Evolutionary conservation across 1,140 invertebrate species (phyloP).

Genomic region (Musca vetustissima): DNA sequence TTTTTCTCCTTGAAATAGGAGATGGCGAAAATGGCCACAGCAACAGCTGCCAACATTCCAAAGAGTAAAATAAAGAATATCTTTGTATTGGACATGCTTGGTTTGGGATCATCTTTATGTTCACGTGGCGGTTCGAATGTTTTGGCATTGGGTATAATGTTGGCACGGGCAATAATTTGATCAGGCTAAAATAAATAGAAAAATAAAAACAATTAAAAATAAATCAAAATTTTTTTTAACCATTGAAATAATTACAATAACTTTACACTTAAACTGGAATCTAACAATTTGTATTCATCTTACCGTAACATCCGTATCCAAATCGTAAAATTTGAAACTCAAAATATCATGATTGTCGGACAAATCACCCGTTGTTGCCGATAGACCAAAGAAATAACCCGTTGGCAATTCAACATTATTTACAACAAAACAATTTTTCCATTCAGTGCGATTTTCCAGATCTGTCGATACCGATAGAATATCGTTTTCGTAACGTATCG

Average conservation of each 20-base stretch:
- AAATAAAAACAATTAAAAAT: slow-evolving; percentile 19
- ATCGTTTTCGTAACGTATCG: slow-evolving; percentile 90
- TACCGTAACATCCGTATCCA: slow-evolving; percentile 75
- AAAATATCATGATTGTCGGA: slow-evolving; percentile 97
- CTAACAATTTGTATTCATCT: too few species aligned
- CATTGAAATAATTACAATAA: neutral
- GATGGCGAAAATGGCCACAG: slow-evolving; percentile 80
- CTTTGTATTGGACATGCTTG: slow-evolving; percentile 81
- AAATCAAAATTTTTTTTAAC: neutral
- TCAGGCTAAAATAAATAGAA: slow-evolving; percentile 60
- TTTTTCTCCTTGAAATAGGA: slow-evolving; percentile 92
- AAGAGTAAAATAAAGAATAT: slow-evolving; percentile 84
- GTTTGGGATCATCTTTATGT: slow-evolving; percentile 84
- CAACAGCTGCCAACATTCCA: slow-evolving; percentile 75
- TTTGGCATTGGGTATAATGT: slow-evolving; percentile 78
- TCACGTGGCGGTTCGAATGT: slow-evolving; percentile 84
- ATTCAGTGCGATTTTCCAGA: slow-evolving; percentile 86
- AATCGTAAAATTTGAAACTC: slow-evolving; percentile 86
- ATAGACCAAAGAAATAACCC: slow-evolving; percentile 92
- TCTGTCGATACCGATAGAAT: slow-evolving; percentile 86
- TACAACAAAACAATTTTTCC: slow-evolving; percentile 93
- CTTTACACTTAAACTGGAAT: too few species aligned
- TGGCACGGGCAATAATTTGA: slow-evolving; percentile 68
- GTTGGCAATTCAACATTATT: slow-evolving; percentile 89
- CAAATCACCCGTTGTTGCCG: slow-evolving; percentile 95